Conservation (phyloP, 2,113 vertebrate species). For the Anoplopoma fimbria region DNA sequence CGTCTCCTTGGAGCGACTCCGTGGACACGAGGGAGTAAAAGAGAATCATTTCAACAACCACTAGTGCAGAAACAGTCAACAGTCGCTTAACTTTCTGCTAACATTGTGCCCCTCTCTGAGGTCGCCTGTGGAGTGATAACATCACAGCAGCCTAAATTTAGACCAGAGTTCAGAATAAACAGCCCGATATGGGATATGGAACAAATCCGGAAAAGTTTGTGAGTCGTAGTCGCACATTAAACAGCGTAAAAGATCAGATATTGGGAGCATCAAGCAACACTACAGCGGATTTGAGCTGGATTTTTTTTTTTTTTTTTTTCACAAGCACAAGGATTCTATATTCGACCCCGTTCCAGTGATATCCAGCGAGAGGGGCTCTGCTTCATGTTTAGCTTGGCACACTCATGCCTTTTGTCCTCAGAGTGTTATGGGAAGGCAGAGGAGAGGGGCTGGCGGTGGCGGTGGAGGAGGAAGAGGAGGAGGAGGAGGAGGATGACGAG, state of each 20-base stretch:
- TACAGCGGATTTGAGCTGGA: neutral
- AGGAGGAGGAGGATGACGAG: constrained; percentile 22
- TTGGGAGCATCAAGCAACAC: neutral
- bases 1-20: constrained; percentile 44
- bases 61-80: constrained; percentile 11
- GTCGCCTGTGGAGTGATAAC: neutral
- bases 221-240: neutral
- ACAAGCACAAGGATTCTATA: neutral
- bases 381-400: constrained; percentile 72
- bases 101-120: neutral
- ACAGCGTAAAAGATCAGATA: neutral
- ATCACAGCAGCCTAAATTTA: neutral
- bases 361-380: constrained; percentile 19
- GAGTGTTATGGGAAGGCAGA: constrained; percentile 61
- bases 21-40: constrained; percentile 19
- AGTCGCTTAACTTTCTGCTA: constrained; percentile 17
- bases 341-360: neutral
- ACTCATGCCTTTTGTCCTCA: constrained; percentile 62
- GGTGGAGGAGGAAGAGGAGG: constrained; percentile 13
- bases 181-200: neutral
- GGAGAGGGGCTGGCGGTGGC: constrained; percentile 21
- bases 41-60: constrained; percentile 16
- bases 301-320: neutral
- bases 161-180: neutral
- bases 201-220: neutral